Evolutionary conservation across 2,797 vertebrate species (phyloP), one percentile per base, ranked within the genome.

Genomic region (Fundulus diaphanus): DNA sequence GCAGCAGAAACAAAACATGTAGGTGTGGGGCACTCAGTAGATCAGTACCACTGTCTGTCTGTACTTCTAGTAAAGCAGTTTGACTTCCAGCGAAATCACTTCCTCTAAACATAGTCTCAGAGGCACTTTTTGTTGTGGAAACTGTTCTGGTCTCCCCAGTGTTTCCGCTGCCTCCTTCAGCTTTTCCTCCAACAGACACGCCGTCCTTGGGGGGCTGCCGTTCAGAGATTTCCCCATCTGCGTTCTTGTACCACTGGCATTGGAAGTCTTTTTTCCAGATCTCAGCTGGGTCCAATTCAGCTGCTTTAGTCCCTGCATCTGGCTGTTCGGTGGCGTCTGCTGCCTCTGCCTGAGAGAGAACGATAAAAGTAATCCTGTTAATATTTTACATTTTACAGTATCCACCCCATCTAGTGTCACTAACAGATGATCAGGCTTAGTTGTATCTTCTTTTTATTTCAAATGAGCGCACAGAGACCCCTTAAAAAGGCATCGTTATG

Each of bases 241-340:
- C 42, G 0, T 88, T 90, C 77, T 93, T 92, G 81, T 95, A 96
- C 94, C 94, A 96, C 87, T 96, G 95, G 76, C 95, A 96, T 74
- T 92, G 93, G 83, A 96, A 96, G 85, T 95, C 91, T 63, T 87
- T 93, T 79, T 92, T 95, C 95, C 95, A 96, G 24, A 88, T 77
- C 82, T 95, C 94, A 35, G 84, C 90, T 1, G 93, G 85, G 68
- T 94, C 92, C 3, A 93, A 92, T 72, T 93, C 89, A 3, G 85
- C 72, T 63, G 82, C 59, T 86, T 87, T 89, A 8, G 76, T 71
- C 66, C 74, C 82, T 0, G 85, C 57, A 37, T 90, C 89, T 0
- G 93, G 93, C 77, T 90, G 81, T 42, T 94, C 93, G 0, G 90
- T 93, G 70, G 88, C 80, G 79, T 90, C 88, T 20, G 80, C 73